Conservation (phyloP, 2,888 invertebrate species). For the Melanostoma mellinum region DNA sequence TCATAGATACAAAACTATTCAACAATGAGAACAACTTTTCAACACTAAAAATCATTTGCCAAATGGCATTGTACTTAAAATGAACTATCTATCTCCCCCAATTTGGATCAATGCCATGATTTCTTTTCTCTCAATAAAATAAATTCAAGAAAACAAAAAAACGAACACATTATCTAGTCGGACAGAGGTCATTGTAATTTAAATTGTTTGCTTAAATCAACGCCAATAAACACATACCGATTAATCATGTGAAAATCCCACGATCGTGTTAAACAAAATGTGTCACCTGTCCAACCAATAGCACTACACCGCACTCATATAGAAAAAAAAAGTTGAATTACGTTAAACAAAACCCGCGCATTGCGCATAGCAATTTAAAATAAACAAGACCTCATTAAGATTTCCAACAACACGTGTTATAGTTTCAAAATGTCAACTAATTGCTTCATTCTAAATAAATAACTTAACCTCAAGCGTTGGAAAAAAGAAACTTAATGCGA, state of each 20-base stretch:
- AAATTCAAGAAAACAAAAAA: background rate
- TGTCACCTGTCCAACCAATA: constrained; percentile 45
- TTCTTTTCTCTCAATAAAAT: background rate
- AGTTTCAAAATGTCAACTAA: constrained; percentile 65
- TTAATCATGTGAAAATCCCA: constrained; percentile 48
- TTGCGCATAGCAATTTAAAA: constrained; percentile 35
- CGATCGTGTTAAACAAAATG: constrained; percentile 35
- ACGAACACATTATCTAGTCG: constrained; percentile 5
- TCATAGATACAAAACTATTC: too few relatives aligned
- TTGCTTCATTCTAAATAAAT: constrained; percentile 65
- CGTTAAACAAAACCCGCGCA: constrained; percentile 12
- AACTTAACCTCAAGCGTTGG: constrained; percentile 36
- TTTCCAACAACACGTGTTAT: constrained; percentile 63
- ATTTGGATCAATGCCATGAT: constrained; percentile 17
- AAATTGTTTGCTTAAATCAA: constrained; percentile 34
- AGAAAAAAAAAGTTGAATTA: constrained; percentile 9
- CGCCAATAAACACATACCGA: constrained; percentile 31
- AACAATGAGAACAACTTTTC: too few relatives aligned
- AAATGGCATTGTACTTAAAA: background rate
- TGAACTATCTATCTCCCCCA: background rate
- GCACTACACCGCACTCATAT: constrained; percentile 1
- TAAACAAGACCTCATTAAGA: constrained; percentile 52
- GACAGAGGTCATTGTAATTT: constrained; percentile 42
- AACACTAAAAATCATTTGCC: too few relatives aligned
- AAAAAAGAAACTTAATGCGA: constrained; percentile 34